Evolutionary conservation across 2,113 vertebrate genomes (phyloP), one percentile per base, ranked within the genome.

Genomic region (Deroptyus accipitrinus): DNA sequence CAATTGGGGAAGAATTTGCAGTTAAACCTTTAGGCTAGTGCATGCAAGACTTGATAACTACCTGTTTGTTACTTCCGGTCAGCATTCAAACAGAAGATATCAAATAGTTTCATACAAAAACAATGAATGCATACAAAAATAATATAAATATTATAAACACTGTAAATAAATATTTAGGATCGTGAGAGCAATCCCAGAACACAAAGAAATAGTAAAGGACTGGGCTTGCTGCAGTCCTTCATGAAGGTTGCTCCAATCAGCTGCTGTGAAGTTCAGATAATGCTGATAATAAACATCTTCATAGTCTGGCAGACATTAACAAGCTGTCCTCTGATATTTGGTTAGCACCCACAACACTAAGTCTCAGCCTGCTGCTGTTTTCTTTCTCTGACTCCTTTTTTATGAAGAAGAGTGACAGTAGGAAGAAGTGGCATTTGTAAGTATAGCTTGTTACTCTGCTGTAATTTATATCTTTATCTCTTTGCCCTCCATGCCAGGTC

Each of bases 251-350:
- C 37, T 88, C 17, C 14, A 11, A 28, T 74, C 6, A 1, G 37
- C 80, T 75, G 19, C 61, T 55, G 42, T 72, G 66, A 78, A 55
- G 33, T 84, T 92, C 42, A 75, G 88, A 78, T 48, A 78, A 92
- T 35, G 19, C 33, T 78, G 64, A 59, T 72, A 81, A 81, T 61
- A 91, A 81, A 75, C 15, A 59, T 75, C 46, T 67, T 78, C 14
- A 6, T 67, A 27, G 23, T 54, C 41, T 90, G 44, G 59, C 72
- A 88, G 76, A 88, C 2, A 2, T 44, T 51, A 83, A 90, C 35
- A 86, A 90, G 81, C 41, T 69, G 30, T 90, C 49, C n/a, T 94
- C 75, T 90, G 63, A 70, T 81, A 92, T 86, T 79, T 88, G 28
- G 49, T 74, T 30, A 83, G 54, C 1, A 0, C 4, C 9, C n/a